phyloP scores from a whole-genome alignment of 2,113 vertebrate genomes.

The Sakesphorus luctuosus region DNA sequence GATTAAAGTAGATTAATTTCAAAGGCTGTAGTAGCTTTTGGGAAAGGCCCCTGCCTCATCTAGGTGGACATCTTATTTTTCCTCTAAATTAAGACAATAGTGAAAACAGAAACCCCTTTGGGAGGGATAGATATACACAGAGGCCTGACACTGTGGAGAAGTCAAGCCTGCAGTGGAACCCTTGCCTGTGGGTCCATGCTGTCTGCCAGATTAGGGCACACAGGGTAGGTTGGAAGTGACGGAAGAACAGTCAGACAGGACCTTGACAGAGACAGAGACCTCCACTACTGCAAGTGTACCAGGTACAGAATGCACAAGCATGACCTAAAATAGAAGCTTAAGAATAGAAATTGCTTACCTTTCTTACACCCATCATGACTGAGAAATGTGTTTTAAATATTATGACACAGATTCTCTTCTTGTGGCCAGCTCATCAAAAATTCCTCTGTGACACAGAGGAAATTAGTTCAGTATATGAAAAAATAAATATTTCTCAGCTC shows the following conservation, averaged over 20 bases:
- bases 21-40: too few species aligned
- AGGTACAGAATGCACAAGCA: not conserved
- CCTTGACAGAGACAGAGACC: not conserved
- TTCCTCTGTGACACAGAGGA: not conserved
- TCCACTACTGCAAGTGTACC: accelerated
- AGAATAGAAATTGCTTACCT: not conserved
- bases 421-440: not conserved
- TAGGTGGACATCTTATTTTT: too few species aligned
- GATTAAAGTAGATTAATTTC: too few species aligned
- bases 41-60: too few species aligned
- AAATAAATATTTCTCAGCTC: not conserved
- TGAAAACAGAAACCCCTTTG: accelerated
- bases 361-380: not conserved
- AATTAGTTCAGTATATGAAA: not conserved
- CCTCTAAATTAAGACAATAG: too few species aligned
- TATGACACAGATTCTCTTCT: not conserved
- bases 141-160: not conserved
- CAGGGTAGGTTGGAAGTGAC: accelerated
- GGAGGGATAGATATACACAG: not conserved
- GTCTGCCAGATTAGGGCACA: not conserved
- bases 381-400: not conserved
- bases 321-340: not conserved
- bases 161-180: not conserved
- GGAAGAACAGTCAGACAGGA: not conserved
- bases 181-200: not conserved